Base-by-base conservation (phyloP, 53 echinoderm and acorn worm species). In the Luidia sarsii region DNA sequence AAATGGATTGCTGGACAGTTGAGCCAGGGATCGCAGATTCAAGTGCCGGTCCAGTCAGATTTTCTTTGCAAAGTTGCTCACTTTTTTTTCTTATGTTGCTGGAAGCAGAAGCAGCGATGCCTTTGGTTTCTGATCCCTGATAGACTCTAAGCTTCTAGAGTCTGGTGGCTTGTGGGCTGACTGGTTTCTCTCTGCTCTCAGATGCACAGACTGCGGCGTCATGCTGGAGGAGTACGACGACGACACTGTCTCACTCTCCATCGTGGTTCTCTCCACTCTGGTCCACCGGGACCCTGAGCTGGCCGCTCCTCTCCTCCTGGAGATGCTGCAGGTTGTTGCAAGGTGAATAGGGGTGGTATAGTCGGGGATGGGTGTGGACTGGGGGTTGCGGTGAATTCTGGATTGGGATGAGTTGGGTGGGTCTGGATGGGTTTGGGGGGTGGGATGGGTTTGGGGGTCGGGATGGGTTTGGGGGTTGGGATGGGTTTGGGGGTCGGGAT, bases 141-240 rank as follows among this genome's bases (percentile, higher is more conserved):
- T n/a, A n/a, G n/a, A n/a, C n/a, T n/a, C n/a, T n/a, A n/a, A n/a
- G n/a, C n/a, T n/a, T n/a, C n/a, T n/a, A n/a, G n/a, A n/a, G n/a
- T n/a, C n/a, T n/a, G n/a, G n/a, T n/a, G n/a, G n/a, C n/a, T n/a
- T n/a, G n/a, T n/a, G n/a, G n/a, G n/a, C n/a, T n/a, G n/a, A n/a
- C n/a, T n/a, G n/a, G n/a, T 23, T 24, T 53, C 2, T 27, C 32
- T 34, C 21, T 22, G 22, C 35, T 2, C 49, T 3, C 65, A 95
- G 96, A 54, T 95, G 96, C 39, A 68, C 90, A 67, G 96, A 95
- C 48, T 95, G 96, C 66, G 88, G 92, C 66, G 90, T 88, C 21
- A 20, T 90, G 36, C 48, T 95, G 24, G 96, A 95, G 81, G 96
- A 95, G 67, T 95, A 85, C 80, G 96, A 95, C 83, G 96, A 93